phyloP scores from a whole-genome alignment of 2,113 vertebrate species.

The Dicentrarchus labrax region DNA sequence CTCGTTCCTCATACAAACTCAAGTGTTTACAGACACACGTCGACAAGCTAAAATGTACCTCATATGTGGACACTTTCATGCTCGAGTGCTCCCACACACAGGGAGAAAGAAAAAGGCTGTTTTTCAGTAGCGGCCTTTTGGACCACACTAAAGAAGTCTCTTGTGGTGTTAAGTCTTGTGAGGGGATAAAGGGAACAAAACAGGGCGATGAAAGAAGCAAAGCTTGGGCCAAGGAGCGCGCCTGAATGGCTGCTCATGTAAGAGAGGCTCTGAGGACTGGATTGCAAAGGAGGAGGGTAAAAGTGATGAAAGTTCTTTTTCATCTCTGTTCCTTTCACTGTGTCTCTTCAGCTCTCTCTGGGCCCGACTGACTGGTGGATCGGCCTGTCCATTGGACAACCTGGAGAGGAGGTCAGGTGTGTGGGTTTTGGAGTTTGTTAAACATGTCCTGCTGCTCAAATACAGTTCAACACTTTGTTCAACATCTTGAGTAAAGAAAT shows the following conservation, averaged over 20 bases:
- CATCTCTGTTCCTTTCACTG: conserved; percentile 31
- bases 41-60: conserved; percentile 36
- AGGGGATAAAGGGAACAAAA: conserved; percentile 65
- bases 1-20: conserved; percentile 45
- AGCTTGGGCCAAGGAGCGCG: conserved; percentile 31
- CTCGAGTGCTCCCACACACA: conserved; percentile 40
- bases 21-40: conserved; percentile 50
- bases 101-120: not conserved
- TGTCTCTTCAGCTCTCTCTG: conserved; percentile 81
- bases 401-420: conserved; percentile 86
- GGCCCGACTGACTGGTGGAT: conserved; percentile 91
- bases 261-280: conserved; percentile 30
- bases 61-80: conserved; percentile 37
- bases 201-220: conserved; percentile 34
- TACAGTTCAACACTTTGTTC: no score
- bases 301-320: conserved; percentile 24
- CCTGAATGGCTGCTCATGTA: conserved; percentile 43
- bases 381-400: conserved; percentile 83
- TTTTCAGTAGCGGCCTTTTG: conserved; percentile 25
- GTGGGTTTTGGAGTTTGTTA: conserved; percentile 35
- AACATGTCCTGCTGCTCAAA: not conserved
- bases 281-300: conserved; percentile 4
- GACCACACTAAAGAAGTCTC: conserved; percentile 47
- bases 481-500: not conserved
- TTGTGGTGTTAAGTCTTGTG: conserved; percentile 44